phyloP scores from a whole-genome alignment of 2,797 vertebrate species.

The Clarias laeviceps region DNA sequence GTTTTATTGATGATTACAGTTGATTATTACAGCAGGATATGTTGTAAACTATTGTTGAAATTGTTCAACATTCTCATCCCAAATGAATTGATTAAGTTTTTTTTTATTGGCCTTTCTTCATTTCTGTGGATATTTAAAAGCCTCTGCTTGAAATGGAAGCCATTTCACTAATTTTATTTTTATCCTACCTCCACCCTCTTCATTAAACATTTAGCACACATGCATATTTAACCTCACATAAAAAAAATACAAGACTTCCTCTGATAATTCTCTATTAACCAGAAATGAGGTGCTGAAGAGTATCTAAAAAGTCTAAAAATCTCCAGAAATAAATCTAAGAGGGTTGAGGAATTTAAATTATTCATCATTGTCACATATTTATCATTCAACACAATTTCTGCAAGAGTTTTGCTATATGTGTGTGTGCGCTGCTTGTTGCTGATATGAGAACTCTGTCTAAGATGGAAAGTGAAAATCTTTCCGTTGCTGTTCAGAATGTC shows the following conservation, averaged over 20 bases:
- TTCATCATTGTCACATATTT: too few relatives aligned
- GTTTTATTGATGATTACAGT: background rate
- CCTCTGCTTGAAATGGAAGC: background rate
- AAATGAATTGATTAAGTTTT: background rate
- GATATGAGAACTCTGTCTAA: background rate
- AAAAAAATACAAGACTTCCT: background rate
- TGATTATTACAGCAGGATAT: background rate
- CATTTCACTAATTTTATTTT: background rate
- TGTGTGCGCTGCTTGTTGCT: background rate
- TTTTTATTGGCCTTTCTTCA: background rate
- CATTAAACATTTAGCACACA: slow-evolving; percentile 18
- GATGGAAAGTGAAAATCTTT: slow-evolving; percentile 22
- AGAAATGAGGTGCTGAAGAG: background rate
- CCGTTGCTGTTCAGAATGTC: background rate
- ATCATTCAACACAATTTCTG: background rate
- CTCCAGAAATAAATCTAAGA: background rate
- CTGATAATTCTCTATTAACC: background rate
- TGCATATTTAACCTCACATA: slow-evolving; percentile 8
- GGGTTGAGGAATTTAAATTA: too few relatives aligned
- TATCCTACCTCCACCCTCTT: background rate
- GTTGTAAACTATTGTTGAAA: background rate
- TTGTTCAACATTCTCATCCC: background rate
- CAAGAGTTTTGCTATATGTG: background rate
- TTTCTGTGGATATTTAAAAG: background rate
- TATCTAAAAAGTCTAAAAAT: background rate